Evolutionary conservation across 2,797 vertebrate species (phyloP), one percentile per base, ranked within the genome.

Genomic region (Bradypus variegatus): DNA sequence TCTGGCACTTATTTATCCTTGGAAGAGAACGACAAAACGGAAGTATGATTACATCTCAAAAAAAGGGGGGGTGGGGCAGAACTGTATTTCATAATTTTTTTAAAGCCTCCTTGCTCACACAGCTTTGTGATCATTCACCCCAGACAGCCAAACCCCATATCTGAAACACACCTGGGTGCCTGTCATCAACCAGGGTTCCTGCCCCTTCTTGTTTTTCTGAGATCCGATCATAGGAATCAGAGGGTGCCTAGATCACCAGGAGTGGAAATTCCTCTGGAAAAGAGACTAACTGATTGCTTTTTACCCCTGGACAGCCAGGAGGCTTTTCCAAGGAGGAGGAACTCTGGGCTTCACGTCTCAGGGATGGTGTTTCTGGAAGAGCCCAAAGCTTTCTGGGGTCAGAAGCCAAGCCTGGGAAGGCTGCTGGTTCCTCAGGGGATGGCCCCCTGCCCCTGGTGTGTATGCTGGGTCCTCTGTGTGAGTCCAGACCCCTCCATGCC

Each of bases 381-480:
- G 50, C n/a, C 72, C 45, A 10, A 73, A 58, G 50, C 60, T 86
- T 77, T 41, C 75, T 36, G 58, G 58, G 58, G 33, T 41, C 75
- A 21, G 89, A n/a, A 67, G 69, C 53, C 58, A 65, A 55, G 70
- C 10, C 72, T 62, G 31, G 2, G 0, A 5, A 79, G 8, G 81
- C 33, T 33, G 65, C 27, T 33, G 1, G 27, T 15, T 4, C 6
- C 67, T 79, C 41, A 3, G 8, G 1, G 2, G 45, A 31, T 0
- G 10, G 13, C 10, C 50, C 50, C 50, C 6, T 8, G 15, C 8
- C n/a, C 65, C 27, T 3, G 4, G 58, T 29, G 55, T 3, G 27
- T 29, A 41, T 36, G 33, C 64, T 15, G 29, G 55, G 21, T 1
- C n/a, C 38, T 25, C 21, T 23, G 12, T 3, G 12, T 29, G 55